Conservation (phyloP, 1,140 invertebrate genomes). For the Drosophila saltans region DNA sequence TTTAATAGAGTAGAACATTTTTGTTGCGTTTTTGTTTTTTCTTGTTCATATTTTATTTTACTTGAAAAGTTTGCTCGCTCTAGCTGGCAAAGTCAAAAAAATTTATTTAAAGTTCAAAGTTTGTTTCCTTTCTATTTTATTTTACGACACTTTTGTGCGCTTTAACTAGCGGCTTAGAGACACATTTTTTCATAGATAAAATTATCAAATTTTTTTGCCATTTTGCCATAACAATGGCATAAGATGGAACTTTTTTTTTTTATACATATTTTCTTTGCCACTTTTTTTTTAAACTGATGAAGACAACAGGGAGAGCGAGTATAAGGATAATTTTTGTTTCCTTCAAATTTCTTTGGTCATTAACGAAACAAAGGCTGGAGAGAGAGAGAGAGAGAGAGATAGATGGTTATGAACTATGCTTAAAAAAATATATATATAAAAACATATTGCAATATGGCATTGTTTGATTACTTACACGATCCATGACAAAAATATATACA, state of each 20-base stretch:
- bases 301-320: no score
- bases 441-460: conserved; percentile 29
- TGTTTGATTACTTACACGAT: conserved; percentile 49
- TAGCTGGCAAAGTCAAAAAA: conserved; percentile 60
- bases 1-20: background rate
- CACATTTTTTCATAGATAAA: conserved; percentile 19
- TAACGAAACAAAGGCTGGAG: background rate
- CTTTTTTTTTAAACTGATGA: no score
- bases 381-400: background rate
- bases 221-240: conserved; percentile 5
- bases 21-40: background rate
- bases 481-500: conserved; percentile 37
- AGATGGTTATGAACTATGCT: background rate
- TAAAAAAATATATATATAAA: no score
- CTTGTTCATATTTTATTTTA: conserved; percentile 55
- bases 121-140: conserved; percentile 39
- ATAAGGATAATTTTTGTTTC: background rate
- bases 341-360: conserved; percentile 3
- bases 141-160: conserved; percentile 32
- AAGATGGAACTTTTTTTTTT: background rate
- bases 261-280: background rate
- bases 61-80: conserved; percentile 57
- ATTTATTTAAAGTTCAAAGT: conserved; percentile 62
- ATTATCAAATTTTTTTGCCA: conserved; percentile 35
- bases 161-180: conserved; percentile 18